Conservation (phyloP, 2,888 invertebrate genomes). For the Troilus luridus region DNA sequence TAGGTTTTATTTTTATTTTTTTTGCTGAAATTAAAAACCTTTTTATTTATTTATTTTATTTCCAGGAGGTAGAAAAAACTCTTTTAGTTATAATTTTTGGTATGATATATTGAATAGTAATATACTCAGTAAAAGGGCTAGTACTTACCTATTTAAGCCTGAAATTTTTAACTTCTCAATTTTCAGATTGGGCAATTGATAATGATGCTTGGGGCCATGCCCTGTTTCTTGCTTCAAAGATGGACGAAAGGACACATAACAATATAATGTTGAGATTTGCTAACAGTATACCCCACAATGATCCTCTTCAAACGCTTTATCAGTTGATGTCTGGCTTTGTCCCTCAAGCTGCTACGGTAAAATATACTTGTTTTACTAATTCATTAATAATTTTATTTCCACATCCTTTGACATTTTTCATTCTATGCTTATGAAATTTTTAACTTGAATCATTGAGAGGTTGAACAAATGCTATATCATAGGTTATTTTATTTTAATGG, state of each 20-base stretch:
- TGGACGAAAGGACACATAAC: conserved; percentile 87
- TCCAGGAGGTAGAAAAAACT: neutral
- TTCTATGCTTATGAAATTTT: neutral
- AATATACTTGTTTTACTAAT: conserved; percentile 63
- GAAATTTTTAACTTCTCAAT: too few species aligned
- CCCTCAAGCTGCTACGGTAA: conserved; percentile 82
- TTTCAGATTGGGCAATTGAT: conserved; percentile 90
- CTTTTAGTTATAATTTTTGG: neutral
- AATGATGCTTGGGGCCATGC: conserved; percentile 95
- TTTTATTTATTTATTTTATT: neutral
- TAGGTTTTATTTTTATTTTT: conserved; percentile 66
- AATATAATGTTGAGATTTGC: conserved; percentile 91
- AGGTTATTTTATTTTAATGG: neutral
- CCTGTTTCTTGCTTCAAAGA: conserved; percentile 88
- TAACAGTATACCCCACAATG: conserved; percentile 83
- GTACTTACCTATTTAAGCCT: too few species aligned
- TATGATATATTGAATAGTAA: neutral
- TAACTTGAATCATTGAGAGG: neutral
- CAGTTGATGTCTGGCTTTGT: conserved; percentile 88
- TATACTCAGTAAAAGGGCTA: too few species aligned
- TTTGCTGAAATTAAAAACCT: neutral
- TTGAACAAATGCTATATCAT: neutral
- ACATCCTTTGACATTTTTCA: neutral
- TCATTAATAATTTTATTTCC: neutral
- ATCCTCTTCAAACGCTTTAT: conserved; percentile 95